A percentile compares a stretch with the other conserved stretches of the same genome.
Conservation (phyloP, 2,797 vertebrate species). For the Petrocephalus sullivani region DNA sequence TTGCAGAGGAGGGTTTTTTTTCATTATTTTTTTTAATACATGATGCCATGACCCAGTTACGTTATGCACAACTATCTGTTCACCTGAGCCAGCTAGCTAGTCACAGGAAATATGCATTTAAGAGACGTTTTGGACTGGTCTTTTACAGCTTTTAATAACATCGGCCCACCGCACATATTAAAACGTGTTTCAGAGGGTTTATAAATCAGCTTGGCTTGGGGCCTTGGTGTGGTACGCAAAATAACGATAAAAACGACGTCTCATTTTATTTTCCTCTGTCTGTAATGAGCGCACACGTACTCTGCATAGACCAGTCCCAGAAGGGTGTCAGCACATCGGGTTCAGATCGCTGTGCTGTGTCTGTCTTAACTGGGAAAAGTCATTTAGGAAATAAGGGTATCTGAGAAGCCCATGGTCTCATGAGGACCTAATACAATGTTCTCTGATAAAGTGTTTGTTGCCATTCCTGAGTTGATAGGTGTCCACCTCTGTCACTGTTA, state of each 20-base stretch:
- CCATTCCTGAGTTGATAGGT: slow-evolving; percentile 1
- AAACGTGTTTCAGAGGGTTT: slow-evolving; percentile 47
- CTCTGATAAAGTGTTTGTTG: neutral
- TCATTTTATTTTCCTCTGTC: slow-evolving; percentile 33
- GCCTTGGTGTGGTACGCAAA: slow-evolving; percentile 41
- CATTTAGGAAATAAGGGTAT: neutral
- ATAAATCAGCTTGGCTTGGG: slow-evolving; percentile 52
- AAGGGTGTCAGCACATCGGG: slow-evolving; percentile 24
- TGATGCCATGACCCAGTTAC: slow-evolving; percentile 7
- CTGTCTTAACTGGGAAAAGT: neutral
- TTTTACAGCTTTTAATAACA: slow-evolving; percentile 53
- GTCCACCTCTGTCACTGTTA: slow-evolving; percentile 23
- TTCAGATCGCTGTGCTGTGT: neutral
- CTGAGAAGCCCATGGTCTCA: neutral
- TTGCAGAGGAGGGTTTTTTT: slow-evolving; percentile 1
- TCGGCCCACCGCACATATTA: slow-evolving; percentile 40
- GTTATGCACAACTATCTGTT: slow-evolving; percentile 37
- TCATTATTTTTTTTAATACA: slow-evolving; percentile 25
- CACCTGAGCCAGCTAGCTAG: slow-evolving; percentile 39
- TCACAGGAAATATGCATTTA: neutral
- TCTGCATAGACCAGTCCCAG: slow-evolving; percentile 41
- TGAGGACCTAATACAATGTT: neutral
- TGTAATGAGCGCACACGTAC: neutral
- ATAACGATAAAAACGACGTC: slow-evolving; percentile 35
- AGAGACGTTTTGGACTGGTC: slow-evolving; percentile 32